Evolutionary conservation across 1,140 invertebrate species (phyloP), one percentile per base, ranked within the genome.

Genomic region (Mamestra configurata): DNA sequence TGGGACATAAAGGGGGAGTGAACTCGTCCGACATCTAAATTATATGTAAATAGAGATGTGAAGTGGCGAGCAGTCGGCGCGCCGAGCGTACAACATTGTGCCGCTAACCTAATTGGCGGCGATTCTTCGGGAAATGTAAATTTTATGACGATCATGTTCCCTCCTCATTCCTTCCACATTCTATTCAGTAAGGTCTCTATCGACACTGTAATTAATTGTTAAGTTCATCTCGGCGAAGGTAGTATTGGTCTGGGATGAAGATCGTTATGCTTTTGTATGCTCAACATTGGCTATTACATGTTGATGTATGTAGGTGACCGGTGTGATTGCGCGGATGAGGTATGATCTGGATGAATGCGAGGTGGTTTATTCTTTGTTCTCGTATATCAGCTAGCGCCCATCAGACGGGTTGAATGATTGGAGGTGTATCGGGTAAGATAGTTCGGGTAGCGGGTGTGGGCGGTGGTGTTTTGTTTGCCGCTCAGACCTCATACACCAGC

Each of bases 71-170:
- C 49, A 77, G 59, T 53, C 78, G n/a, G 22, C 71, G 49, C 68
- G 66, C 11, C 53, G 68, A 11, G 51, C 68, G 77, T 78, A 86
- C 57, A 84, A 90, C 86, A 84, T 72, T 85, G 87, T 82, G 86
- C 88, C 85, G 88, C 86, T 93, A 91, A 93, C 91, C 91, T 92
- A 92, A 92, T 92, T 93, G 92, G 90, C 92, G 84, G 61, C 85
- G 88, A 84, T 84, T 86, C 85, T 75, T 84, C 31, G 82, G 51
- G 84, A 90, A 90, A 92, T 93, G 91, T 84, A 89, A 93, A 93
- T 93, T 89, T 92, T 90, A 91, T 87, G 79, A 80, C 40, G 57
- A 61, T 76, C 46, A 79, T 78, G 82, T 85, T 82, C 72, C 57
- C 68, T 82, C 64, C 72, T 85, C 85, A 84, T 84, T 88, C 81